phyloP scores from a whole-genome alignment of 1,140 invertebrate species.

The Camponotus floridanus region DNA sequence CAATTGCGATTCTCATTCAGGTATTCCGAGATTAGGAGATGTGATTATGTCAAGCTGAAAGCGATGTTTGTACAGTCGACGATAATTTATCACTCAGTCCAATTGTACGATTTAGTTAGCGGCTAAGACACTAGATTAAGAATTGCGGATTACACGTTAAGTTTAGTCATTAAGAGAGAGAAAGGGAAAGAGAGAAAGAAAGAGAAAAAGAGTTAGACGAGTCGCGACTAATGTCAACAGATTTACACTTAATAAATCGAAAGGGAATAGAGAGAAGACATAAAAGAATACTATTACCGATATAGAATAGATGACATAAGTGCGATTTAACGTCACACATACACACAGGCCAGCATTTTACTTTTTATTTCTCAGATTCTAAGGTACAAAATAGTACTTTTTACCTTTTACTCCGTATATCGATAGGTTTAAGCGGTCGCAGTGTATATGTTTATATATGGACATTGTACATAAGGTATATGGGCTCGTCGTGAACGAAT shows the following conservation, averaged over 20 bases:
- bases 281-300: constrained; percentile 63
- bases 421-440: constrained; percentile 73
- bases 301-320: constrained; percentile 65
- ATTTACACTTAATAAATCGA: constrained; percentile 69
- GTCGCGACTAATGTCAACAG: constrained; percentile 67
- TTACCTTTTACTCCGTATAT: constrained; percentile 72
- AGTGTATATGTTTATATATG: constrained; percentile 77
- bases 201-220: too few relatives aligned
- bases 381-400: constrained; percentile 77
- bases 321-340: constrained; percentile 69
- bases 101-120: constrained; percentile 75
- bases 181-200: too few relatives aligned
- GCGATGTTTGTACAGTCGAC: constrained; percentile 75
- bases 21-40: constrained; percentile 52
- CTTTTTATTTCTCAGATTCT: constrained; percentile 68
- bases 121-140: constrained; percentile 74
- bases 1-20: constrained; percentile 39
- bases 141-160: constrained; percentile 67
- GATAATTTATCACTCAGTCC: constrained; percentile 77
- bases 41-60: constrained; percentile 64
- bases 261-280: constrained; percentile 50
- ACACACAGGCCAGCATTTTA: constrained; percentile 73
- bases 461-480: constrained; percentile 76
- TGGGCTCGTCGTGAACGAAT: constrained; percentile 71
- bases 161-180: constrained; percentile 62